Conservation (phyloP, 2,797 vertebrate species). For the Silurus aristotelis region DNA sequence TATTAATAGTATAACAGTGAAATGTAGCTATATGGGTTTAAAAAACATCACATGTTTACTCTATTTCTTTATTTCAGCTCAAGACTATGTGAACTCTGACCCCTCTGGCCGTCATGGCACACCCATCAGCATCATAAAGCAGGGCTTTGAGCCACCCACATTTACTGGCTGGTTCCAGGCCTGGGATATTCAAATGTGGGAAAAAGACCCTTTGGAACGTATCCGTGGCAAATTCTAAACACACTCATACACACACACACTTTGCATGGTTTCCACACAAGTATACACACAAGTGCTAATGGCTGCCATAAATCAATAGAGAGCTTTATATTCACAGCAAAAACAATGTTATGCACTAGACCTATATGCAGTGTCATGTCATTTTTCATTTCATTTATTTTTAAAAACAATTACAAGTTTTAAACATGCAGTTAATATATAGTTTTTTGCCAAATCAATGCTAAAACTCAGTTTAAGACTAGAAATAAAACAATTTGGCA, state of each 20-base stretch:
- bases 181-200: constrained; percentile 74
- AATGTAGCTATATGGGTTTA: background rate
- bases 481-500: background rate
- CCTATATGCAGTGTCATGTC: constrained; percentile 9
- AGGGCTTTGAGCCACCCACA: constrained; percentile 66
- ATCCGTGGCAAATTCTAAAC: constrained; percentile 67
- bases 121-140: constrained; percentile 68
- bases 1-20: background rate
- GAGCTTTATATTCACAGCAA: background rate
- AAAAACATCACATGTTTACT: background rate
- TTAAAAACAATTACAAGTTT: too few relatives aligned
- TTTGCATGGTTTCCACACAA: constrained; percentile 35
- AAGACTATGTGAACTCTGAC: constrained; percentile 70
- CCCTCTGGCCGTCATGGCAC: constrained; percentile 64
- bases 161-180: constrained; percentile 79
- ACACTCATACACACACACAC: background rate
- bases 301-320: background rate
- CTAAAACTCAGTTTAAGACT: background rate
- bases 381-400: background rate
- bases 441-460: background rate
- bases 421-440: too few relatives aligned
- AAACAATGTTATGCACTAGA: constrained; percentile 15
- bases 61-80: constrained; percentile 62
- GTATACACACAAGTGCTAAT: constrained; percentile 8
- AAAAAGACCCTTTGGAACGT: constrained; percentile 60